Conservation (phyloP, 2,888 invertebrate genomes). For the Strigamia transsilvanica region DNA sequence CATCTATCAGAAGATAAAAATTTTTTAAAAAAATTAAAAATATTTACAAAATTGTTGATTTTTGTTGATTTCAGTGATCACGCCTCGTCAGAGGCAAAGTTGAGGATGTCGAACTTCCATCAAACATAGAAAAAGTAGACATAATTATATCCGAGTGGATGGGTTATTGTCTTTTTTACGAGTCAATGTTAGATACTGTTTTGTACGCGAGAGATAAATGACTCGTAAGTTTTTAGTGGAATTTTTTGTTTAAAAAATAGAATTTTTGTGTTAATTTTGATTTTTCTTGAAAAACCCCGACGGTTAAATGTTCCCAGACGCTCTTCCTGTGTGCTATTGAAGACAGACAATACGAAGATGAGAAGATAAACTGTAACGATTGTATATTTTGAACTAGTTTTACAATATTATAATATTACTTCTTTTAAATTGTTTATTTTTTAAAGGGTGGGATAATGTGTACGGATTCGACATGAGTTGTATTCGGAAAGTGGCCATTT, state of each 20-base stretch:
- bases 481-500: constrained; percentile 96
- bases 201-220: constrained; percentile 97
- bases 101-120: constrained; percentile 92
- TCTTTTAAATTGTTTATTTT: constrained; percentile 51
- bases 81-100: constrained; percentile 88
- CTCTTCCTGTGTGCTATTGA: constrained; percentile 84
- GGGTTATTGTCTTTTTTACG: constrained; percentile 93
- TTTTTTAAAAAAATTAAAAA: constrained; percentile 30
- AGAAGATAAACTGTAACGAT: constrained; percentile 92
- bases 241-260: background rate
- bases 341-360: constrained; percentile 99
- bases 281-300: constrained; percentile 70
- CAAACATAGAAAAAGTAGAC: constrained; percentile 89
- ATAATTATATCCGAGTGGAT: constrained; percentile 87
- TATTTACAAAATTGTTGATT: background rate
- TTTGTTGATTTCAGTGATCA: constrained; percentile 68
- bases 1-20: constrained; percentile 65
- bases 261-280: background rate
- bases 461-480: constrained; percentile 99
- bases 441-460: constrained; percentile 93
- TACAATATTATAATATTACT: background rate
- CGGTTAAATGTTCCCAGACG: constrained; percentile 92
- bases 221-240: constrained; percentile 71
- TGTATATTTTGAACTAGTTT: background rate
- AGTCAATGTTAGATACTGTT: constrained; percentile 99